These are phyloP conservation scores for Gasterosteus aculeatus DNA, from an alignment of 2,113 vertebrate genomes.

Conservation along the genomic window DNA sequence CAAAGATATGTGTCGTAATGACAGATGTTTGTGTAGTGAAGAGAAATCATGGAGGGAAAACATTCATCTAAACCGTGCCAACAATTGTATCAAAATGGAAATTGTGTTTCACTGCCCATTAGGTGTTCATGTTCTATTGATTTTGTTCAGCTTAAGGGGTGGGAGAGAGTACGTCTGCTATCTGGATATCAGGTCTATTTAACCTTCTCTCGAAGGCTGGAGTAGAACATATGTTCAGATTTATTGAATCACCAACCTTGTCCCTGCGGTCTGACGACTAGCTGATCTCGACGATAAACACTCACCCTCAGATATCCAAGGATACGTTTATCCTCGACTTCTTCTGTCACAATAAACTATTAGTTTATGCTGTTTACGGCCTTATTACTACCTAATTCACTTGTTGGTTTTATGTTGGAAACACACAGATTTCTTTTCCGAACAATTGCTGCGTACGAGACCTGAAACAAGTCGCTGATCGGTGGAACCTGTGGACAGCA, in stretches of 20 bases:
- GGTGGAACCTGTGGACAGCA: no score
- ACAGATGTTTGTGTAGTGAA: not conserved
- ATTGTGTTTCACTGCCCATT: conserved; percentile 1
- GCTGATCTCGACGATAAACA: conserved; percentile 40
- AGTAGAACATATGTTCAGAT: conserved; percentile 5
- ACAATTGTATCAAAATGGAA: not conserved
- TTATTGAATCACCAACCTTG: conserved; percentile 57
- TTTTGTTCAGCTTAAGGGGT: conserved; percentile 15
- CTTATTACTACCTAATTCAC: not conserved
- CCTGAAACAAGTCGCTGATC: not conserved
- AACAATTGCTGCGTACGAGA: not conserved
- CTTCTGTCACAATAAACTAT: conserved; percentile 13
- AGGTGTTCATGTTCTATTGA: conserved; percentile 15
- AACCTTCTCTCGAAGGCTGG: conserved; percentile 40
- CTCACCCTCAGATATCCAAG: conserved; percentile 42
- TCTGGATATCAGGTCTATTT: conserved; percentile 17
- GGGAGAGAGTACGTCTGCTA: not conserved
- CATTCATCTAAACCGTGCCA: not conserved
- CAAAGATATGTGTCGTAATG: not conserved
- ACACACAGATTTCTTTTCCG: not conserved
- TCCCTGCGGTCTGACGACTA: conserved; percentile 36
- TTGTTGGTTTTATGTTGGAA: not conserved
- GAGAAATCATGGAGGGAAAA: not conserved
- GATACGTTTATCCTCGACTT: conserved; percentile 4
- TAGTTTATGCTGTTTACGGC: not conserved